Conservation (phyloP, 2,888 invertebrate genomes). For the Mayetiola destructor region DNA sequence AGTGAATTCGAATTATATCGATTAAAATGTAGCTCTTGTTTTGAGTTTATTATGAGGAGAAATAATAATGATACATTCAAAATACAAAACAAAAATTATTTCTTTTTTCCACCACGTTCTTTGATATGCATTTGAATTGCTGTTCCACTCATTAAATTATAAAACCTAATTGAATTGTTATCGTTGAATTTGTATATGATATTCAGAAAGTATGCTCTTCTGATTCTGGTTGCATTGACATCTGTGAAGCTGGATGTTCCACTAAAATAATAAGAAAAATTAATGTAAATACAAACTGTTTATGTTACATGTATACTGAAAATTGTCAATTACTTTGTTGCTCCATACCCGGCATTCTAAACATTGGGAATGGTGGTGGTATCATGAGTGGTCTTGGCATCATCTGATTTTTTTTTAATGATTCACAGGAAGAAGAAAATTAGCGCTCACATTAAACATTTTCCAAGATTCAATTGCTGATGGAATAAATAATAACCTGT, state of each 20-base stretch:
- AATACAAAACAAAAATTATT: conserved; percentile 44
- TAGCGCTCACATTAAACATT: too few relatives aligned
- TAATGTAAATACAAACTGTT: neutral
- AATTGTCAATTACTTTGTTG: neutral
- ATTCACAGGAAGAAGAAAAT: too few relatives aligned
- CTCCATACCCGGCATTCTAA: neutral
- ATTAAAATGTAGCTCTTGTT: too few relatives aligned
- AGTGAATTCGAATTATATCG: too few relatives aligned
- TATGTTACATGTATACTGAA: neutral
- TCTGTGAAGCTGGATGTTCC: neutral
- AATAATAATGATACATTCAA: too few relatives aligned
- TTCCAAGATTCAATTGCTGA: too few relatives aligned
- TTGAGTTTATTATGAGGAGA: too few relatives aligned
- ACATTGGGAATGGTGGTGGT: neutral
- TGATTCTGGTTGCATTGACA: conserved; percentile 67
- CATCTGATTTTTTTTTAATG: too few relatives aligned
- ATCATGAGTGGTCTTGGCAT: conserved; percentile 7
- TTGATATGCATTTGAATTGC: conserved; percentile 82
- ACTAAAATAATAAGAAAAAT: neutral
- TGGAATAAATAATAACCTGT: conserved; percentile 22
- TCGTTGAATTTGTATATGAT: conserved; percentile 96
- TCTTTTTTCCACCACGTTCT: conserved; percentile 95
- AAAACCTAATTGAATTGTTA: conserved; percentile 84
- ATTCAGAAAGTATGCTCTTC: conserved; percentile 84
- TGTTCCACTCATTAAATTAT: conserved; percentile 79